Conservation (phyloP, 2,888 invertebrate genomes). For the Amblyteles armatorius region DNA sequence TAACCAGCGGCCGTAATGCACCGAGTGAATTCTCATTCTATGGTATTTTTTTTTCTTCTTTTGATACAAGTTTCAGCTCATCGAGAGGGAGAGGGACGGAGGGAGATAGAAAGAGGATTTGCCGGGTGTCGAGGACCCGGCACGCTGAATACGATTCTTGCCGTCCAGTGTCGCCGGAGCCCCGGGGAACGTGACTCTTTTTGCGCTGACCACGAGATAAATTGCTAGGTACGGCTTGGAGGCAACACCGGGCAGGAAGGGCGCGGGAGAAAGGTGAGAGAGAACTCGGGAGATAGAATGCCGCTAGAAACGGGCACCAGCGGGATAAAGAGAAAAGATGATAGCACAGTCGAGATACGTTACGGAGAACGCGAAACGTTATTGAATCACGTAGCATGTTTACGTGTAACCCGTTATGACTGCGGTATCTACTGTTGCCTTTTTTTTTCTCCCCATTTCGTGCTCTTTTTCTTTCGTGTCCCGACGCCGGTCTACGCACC, state of each 20-base stretch:
- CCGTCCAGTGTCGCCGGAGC: slow-evolving; percentile 24
- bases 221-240: slow-evolving; percentile 62
- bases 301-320: slow-evolving; percentile 34
- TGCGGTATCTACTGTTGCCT: slow-evolving; percentile 48
- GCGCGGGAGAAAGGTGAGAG: slow-evolving; percentile 33
- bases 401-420: slow-evolving; percentile 70
- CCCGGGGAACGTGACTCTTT: slow-evolving; percentile 60
- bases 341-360: slow-evolving; percentile 38
- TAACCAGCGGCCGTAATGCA: slow-evolving; percentile 55
- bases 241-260: slow-evolving; percentile 23
- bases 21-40: slow-evolving; percentile 59
- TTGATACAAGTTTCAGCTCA: background rate
- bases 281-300: background rate
- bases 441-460: slow-evolving; percentile 3
- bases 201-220: slow-evolving; percentile 67
- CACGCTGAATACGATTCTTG: slow-evolving; percentile 50
- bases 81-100: slow-evolving; percentile 18
- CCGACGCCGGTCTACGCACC: background rate
- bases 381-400: slow-evolving; percentile 78
- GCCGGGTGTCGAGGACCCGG: slow-evolving; percentile 23
- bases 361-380: slow-evolving; percentile 62
- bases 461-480: slow-evolving; percentile 6
- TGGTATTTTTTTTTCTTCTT: slow-evolving; percentile 49
- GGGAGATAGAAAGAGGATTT: slow-evolving; percentile 28
- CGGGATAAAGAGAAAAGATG: slow-evolving; percentile 18